phyloP scores from a whole-genome alignment of 37 sponge, comb jelly and placozoan genomes.

The Diacarnus erythraeanus region DNA sequence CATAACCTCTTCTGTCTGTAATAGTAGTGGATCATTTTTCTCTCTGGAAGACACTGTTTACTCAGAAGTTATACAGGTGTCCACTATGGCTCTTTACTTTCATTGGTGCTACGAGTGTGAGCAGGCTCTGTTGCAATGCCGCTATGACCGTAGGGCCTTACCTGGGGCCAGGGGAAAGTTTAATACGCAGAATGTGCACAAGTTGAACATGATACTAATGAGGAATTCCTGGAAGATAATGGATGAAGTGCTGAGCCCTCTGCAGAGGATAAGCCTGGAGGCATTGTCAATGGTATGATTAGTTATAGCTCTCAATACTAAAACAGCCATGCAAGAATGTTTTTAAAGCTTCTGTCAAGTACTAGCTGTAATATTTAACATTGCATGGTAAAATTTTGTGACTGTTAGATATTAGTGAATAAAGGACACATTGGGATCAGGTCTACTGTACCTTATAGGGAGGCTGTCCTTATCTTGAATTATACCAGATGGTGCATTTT shows the following conservation, averaged over 20 bases:
- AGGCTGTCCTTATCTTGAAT: not conserved
- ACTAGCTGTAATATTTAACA: no score
- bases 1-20: slow-evolving; percentile 1
- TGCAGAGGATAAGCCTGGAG: slow-evolving; percentile 51
- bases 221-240: slow-evolving; percentile 51
- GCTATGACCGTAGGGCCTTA: slow-evolving; percentile 71
- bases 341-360: no score
- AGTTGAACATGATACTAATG: slow-evolving; percentile 44
- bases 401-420: no score
- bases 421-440: not conserved
- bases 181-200: slow-evolving; percentile 31
- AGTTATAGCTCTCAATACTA: not conserved
- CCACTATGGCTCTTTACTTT: slow-evolving; percentile 63
- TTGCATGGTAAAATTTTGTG: no score
- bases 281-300: slow-evolving; percentile 38
- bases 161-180: slow-evolving; percentile 54
- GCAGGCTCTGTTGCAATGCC: slow-evolving; percentile 20
- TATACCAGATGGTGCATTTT: no score
- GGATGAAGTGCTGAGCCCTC: slow-evolving; percentile 23
- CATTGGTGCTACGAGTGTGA: slow-evolving; percentile 89
- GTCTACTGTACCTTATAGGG: not conserved
- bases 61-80: slow-evolving; percentile 61
- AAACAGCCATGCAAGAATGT: no score
- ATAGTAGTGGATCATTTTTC: slow-evolving; percentile 2
- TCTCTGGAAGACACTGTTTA: slow-evolving; percentile 43